Conservation (phyloP, 2,888 invertebrate genomes). For the Andricus quercusramuli region DNA sequence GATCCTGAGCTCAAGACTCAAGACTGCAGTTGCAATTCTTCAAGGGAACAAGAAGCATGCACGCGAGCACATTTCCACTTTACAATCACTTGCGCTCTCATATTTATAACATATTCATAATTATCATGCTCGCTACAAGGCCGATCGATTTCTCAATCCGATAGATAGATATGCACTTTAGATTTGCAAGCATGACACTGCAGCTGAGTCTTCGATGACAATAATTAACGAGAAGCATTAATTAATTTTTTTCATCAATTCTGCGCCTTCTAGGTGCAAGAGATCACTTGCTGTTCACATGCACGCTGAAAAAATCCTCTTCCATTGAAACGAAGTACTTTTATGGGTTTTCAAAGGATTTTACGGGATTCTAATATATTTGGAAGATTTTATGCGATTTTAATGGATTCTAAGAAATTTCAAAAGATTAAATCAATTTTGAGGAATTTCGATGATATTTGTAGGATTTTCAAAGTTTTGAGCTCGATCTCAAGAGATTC, state of each 20-base stretch:
- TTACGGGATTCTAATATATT: no score
- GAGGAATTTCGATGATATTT: no score
- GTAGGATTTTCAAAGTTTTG: no score
- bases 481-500: no score
- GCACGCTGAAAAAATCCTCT: not conserved
- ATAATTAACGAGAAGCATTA: constrained; percentile 33
- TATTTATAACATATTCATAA: constrained; percentile 77
- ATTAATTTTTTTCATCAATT: constrained; percentile 4
- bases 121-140: constrained; percentile 74
- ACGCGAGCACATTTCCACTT: constrained; percentile 56
- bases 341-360: not conserved
- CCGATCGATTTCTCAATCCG: constrained; percentile 75
- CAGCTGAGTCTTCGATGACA: constrained; percentile 26
- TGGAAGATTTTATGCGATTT: no score
- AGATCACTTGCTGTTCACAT: not conserved
- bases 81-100: constrained; percentile 72
- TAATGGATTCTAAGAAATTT: no score
- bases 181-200: constrained; percentile 2
- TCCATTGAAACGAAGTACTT: not conserved
- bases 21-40: constrained; percentile 54
- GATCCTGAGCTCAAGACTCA: constrained; percentile 51
- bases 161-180: constrained; percentile 45
- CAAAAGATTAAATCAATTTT: no score
- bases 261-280: not conserved
- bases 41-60: constrained; percentile 50